Percentiles rank a stretch among this genome's conserved stretches.
Evolutionary conservation across 2,888 invertebrate species (phyloP).

Genomic region (Microchrysa polita): DNA sequence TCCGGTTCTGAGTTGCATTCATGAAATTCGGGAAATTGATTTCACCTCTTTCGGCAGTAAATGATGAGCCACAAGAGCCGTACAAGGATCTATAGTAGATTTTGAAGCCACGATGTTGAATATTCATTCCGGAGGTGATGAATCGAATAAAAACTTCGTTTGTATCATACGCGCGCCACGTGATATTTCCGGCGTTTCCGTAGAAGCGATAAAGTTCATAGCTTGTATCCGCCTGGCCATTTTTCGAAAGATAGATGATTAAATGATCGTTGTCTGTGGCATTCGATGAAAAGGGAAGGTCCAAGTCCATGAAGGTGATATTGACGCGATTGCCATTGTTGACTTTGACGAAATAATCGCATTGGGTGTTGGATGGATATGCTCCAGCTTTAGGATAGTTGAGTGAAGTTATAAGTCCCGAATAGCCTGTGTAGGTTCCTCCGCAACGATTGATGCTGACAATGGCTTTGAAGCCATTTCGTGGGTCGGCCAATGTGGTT

Average conservation of each 20-base stretch:
- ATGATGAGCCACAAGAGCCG: constrained; percentile 76
- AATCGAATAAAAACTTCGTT: constrained; percentile 68
- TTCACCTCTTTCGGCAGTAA: constrained; percentile 71
- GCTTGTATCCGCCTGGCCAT: constrained; percentile 14
- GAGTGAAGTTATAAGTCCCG: constrained; percentile 73
- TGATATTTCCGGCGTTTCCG: constrained; percentile 60
- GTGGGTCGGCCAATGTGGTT: constrained; percentile 75
- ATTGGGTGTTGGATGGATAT: constrained; percentile 71
- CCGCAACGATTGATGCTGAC: constrained; percentile 69
- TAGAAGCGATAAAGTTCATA: constrained; percentile 57
- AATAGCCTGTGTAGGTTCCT: constrained; percentile 70
- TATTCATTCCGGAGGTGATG: constrained; percentile 62
- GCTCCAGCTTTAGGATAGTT: constrained; percentile 71
- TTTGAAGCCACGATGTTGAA: constrained; percentile 70
- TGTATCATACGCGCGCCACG: constrained; percentile 62
- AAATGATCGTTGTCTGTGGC: constrained; percentile 63
- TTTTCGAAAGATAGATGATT: constrained; percentile 54
- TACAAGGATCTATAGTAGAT: constrained; percentile 69
- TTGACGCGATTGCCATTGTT: constrained; percentile 61
- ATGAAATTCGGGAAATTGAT: constrained; percentile 8
- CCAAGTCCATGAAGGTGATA: constrained; percentile 65
- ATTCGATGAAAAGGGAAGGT: constrained; percentile 60
- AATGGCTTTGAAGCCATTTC: constrained; percentile 77
- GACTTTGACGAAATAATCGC: constrained; percentile 77
- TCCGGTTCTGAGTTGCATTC: constrained; percentile 44